Base-by-base conservation (phyloP, 2,797 vertebrate genomes). In the Catharus ustulatus region DNA sequence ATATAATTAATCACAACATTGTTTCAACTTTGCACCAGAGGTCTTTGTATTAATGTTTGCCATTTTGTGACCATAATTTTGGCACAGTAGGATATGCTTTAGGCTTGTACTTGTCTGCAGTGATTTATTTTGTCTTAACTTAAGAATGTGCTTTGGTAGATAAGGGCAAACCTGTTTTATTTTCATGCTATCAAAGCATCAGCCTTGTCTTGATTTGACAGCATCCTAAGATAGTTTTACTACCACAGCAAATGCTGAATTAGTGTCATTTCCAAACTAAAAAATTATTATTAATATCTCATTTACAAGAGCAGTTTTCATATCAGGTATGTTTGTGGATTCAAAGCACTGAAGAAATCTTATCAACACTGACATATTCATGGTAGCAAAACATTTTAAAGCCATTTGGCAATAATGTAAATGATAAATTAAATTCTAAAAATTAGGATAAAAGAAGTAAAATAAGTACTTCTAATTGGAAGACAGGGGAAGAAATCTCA, bases 81-180 rank as follows among this genome's bases (percentile, higher is more conserved):
- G 82, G 96, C 90, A 94, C 76, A 58, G 36, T 88, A 83, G 84
- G 78, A 69, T 88, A 93, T 3, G 74, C 88, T 86, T 93, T 93
- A 93, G 88, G 87, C 93, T 97, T 95, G 80, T 86, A 93, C 90
- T 78, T 97, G 96, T 95, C 90, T 91, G 79, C 76, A 75, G 77
- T 87, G 54, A 96, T 97, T 97, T 92, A 80, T 97, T 97, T 93
- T 89, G 68, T 83, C 80, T 85, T 88, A 86, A 83, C 77, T 87
- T 89, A 91, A 92, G 85, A 93, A 45, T 38, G 29, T 78, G 46
- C 58, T 69, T 55, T 64, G 43, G 45, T 64, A 74, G 43, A 73
- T 92, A 95, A 95, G 73, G 59, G 88, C 72, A 93, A 97, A 92
- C 72, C 72, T 59, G 68, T 64, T 96, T 96, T 89, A 75, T 94